phyloP scores from a whole-genome alignment of 1,140 invertebrate species.

The Venustaconcha ellipsiformis region DNA sequence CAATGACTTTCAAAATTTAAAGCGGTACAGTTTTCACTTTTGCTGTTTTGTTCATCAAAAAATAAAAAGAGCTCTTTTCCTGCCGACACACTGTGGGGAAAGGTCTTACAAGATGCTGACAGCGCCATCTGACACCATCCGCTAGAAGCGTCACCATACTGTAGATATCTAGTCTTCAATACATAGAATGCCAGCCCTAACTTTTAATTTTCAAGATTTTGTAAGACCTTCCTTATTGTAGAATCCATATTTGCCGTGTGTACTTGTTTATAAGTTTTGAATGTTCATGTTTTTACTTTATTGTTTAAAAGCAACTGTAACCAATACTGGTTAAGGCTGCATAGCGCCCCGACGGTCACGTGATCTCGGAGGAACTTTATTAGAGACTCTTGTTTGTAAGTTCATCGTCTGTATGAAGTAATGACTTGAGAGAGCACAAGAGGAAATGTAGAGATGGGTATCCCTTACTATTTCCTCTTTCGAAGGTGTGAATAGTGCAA shows the following conservation, averaged over 20 bases:
- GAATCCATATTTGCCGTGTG: conserved; percentile 39
- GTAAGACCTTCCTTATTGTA: conserved; percentile 37
- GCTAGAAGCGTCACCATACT: not conserved
- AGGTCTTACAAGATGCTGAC: conserved; percentile 35
- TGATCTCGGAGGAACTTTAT: conserved; percentile 2
- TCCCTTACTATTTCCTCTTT: conserved; percentile 45
- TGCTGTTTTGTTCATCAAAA: conserved; percentile 11
- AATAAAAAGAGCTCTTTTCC: conserved; percentile 17
- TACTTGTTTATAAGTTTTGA: conserved; percentile 26
- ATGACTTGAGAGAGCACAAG: conserved; percentile 31
- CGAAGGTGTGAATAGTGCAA: conserved; percentile 37
- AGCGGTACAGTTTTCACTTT: conserved; percentile 10
- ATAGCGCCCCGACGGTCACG: conserved; percentile 22
- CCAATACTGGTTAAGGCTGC: conserved; percentile 48
- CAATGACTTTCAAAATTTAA: conserved; percentile 7
- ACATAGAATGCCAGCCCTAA: too few species aligned
- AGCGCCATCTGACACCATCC: not conserved
- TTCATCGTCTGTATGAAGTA: conserved; percentile 11
- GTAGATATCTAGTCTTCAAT: conserved; percentile 1
- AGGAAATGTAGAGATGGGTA: conserved; percentile 41
- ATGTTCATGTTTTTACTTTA: conserved; percentile 31
- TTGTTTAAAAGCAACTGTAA: conserved; percentile 30
- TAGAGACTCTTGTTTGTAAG: conserved; percentile 16
- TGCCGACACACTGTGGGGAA: conserved; percentile 2
- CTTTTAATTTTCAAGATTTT: conserved; percentile 15